Base-by-base conservation (phyloP, 2,113 vertebrate species). In the Anser brachyrhynchus region DNA sequence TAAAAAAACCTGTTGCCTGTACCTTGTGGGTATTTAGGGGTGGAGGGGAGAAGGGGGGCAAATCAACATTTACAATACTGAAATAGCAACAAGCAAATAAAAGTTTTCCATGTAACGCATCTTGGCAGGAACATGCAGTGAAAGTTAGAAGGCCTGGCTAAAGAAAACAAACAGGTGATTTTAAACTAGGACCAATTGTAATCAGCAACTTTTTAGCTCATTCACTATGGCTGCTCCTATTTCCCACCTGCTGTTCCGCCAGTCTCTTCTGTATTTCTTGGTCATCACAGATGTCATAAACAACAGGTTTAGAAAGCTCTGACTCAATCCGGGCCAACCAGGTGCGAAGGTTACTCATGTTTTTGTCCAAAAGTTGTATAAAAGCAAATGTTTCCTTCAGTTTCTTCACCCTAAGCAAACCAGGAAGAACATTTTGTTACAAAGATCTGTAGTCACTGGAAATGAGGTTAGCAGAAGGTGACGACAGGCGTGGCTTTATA, bases 231-330 rank as follows among this genome's bases (percentile, higher is more conserved):
- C 62, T 46, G 15, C 57, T 84, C 72, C 66, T 29, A 29, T 66
- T 67, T 78, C 54, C 91, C 96, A 99, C 99, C 99, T 99, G 99
- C 94, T 99, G 99, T 95, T 99, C 98, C 3, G 98, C 97, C 31
- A 99, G 99, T 86, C 99, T 99, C 97, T 98, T 98, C 97, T 99
- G 99, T 89, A 99, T 99, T 98, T 99, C 99, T 18, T 99, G 98
- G 28, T 98, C 97, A 87, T 99, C 98, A 62, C 99, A 99, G 92
- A 98, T 97, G 72, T 95, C 97, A 96, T 99, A 99, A 66, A 99
- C 98, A 35, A 99, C 98, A 5, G 99, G 99, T 93, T 98, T 99
- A 64, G 99, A 98, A 44, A 99, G 98, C 93, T 99, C 98, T 2
- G 98, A 98, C 97, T 99, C 99, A 5, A 99, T 98, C 11, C 98